Evolutionary conservation across 2,797 vertebrate species (phyloP).

Genomic region (Capromys pilorides): DNA sequence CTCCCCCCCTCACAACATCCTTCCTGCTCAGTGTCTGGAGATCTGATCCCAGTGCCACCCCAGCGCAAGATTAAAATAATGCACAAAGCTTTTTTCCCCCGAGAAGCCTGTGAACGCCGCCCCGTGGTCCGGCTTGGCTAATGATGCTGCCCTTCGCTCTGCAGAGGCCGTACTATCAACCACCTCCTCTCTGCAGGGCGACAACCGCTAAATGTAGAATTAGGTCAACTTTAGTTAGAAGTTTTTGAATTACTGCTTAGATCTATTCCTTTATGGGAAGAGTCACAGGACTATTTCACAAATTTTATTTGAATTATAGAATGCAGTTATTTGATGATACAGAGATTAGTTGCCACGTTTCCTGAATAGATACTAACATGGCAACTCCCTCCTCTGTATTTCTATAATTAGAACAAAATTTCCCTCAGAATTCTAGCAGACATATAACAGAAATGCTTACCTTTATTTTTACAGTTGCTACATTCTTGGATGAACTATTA

Average conservation of each 20-base stretch:
- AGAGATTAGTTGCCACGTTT: background rate
- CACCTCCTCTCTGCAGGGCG: slow-evolving; percentile 20
- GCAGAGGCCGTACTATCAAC: background rate
- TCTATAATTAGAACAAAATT: slow-evolving; percentile 24
- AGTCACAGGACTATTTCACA: slow-evolving; percentile 14
- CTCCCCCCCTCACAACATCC: background rate
- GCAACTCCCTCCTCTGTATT: slow-evolving; percentile 12
- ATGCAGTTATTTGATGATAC: background rate
- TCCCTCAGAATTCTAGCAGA: background rate
- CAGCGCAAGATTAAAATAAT: slow-evolving; percentile 9
- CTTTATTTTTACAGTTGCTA: slow-evolving; percentile 1
- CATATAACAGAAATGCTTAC: slow-evolving; percentile 11
- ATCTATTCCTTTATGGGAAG: slow-evolving; percentile 47
- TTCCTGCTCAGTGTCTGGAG: background rate
- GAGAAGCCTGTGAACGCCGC: background rate
- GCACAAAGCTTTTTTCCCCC: background rate
- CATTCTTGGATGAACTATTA: background rate
- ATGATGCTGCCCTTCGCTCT: background rate
- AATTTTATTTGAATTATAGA: slow-evolving; percentile 12
- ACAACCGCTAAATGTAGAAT: slow-evolving; percentile 53
- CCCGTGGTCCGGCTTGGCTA: slow-evolving; percentile 31
- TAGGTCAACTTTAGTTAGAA: slow-evolving; percentile 50
- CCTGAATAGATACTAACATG: background rate
- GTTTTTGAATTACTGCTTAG: slow-evolving; percentile 40
- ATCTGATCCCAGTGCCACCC: background rate